Percentiles rank a stretch among this genome's conserved stretches.
phyloP scores from a whole-genome alignment of 2,888 invertebrate species.

The Eurytoma adleriae region DNA sequence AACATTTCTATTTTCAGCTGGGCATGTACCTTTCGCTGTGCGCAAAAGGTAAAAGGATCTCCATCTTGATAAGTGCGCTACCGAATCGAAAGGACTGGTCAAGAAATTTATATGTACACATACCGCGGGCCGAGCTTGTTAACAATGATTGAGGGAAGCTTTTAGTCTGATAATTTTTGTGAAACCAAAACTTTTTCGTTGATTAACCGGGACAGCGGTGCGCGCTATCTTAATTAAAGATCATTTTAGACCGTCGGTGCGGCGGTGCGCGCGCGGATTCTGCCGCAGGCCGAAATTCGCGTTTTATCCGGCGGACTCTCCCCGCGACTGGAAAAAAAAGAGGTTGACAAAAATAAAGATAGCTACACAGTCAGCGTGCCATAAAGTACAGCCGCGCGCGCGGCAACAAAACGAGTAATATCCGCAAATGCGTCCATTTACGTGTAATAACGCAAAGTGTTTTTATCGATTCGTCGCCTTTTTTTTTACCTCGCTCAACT shows the following conservation, averaged over 20 bases:
- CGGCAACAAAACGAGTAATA: constrained; percentile 1
- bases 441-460: constrained; percentile 39
- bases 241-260: background rate
- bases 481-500: background rate
- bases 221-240: background rate
- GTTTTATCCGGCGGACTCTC: background rate
- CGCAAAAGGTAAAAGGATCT: no score
- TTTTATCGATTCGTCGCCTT: constrained; percentile 30
- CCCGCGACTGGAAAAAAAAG: background rate
- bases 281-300: background rate
- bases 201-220: background rate
- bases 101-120: no score
- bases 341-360: constrained; percentile 27
- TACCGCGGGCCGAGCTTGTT: no score
- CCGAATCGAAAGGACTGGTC: no score
- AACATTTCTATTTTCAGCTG: no score
- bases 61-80: no score
- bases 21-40: no score
- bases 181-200: background rate
- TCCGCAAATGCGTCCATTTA: constrained; percentile 36
- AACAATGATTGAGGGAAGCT: background rate
- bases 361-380: constrained; percentile 7
- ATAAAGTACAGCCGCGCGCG: constrained; percentile 27
- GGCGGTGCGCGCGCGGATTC: background rate
- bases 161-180: background rate